Conservation (phyloP, 1,140 invertebrate species). For the Rhyzopertha dominica region DNA sequence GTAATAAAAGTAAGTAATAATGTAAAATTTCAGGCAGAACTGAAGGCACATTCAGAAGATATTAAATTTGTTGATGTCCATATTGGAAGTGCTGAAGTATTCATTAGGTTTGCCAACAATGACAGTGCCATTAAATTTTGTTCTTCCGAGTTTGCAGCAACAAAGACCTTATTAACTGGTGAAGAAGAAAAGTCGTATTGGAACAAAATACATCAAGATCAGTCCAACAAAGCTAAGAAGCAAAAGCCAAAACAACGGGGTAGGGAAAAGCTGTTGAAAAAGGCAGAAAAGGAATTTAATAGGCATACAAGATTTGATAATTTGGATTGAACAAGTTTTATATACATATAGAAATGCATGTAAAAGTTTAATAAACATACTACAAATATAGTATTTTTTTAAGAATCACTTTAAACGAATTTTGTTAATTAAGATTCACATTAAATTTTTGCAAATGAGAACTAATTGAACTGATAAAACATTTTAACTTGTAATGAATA, state of each 20-base stretch:
- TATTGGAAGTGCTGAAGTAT: slow-evolving; percentile 36
- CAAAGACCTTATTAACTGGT: slow-evolving; percentile 43
- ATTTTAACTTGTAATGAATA: too few relatives aligned
- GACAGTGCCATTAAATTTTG: slow-evolving; percentile 38
- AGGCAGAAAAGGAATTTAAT: slow-evolving; percentile 54
- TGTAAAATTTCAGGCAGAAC: slow-evolving; percentile 38
- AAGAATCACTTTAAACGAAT: neutral
- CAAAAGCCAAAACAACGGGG: slow-evolving; percentile 51
- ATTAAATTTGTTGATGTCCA: slow-evolving; percentile 47
- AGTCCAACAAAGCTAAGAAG: slow-evolving; percentile 54
- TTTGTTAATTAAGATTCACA: neutral
- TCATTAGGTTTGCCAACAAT: slow-evolving; percentile 39
- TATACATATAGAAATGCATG: too few relatives aligned
- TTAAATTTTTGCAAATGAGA: neutral
- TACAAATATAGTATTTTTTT: too few relatives aligned
- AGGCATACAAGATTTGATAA: slow-evolving; percentile 63
- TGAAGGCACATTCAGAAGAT: slow-evolving; percentile 35
- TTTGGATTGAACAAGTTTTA: too few relatives aligned
- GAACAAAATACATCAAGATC: slow-evolving; percentile 57
- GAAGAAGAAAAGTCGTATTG: slow-evolving; percentile 60
- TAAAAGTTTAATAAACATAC: too few relatives aligned
- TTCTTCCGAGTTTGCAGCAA: slow-evolving; percentile 23
- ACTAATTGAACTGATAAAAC: too few relatives aligned
- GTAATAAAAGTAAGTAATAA: slow-evolving; percentile 15
- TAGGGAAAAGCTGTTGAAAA: slow-evolving; percentile 58